These are phyloP conservation scores for Octopus sinensis DNA, from an alignment of 1,140 invertebrate species.

Conservation along the genomic window DNA sequence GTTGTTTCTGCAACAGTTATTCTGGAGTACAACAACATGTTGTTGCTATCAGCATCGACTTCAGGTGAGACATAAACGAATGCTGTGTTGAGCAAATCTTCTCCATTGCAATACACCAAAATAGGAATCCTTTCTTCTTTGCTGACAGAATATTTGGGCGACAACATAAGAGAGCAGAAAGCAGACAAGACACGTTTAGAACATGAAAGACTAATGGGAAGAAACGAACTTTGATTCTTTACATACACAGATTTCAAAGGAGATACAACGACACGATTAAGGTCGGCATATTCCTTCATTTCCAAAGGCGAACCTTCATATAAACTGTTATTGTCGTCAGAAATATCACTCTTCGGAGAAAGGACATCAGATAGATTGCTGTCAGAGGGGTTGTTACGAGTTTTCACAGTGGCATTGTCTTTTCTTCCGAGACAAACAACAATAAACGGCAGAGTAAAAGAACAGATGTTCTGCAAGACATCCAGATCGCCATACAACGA, in stretches of 20 bases:
- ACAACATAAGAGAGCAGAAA: neutral
- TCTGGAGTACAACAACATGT: neutral
- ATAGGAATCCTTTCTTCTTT: neutral
- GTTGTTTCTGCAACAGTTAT: neutral
- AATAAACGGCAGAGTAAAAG: neutral
- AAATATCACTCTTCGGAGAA: neutral
- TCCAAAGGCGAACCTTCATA: slow-evolving; percentile 2
- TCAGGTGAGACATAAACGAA: neutral
- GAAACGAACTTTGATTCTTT: neutral
- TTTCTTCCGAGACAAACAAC: neutral
- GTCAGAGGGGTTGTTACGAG: neutral
- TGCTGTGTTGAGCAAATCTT: neutral
- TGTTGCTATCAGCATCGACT: neutral
- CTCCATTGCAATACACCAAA: neutral
- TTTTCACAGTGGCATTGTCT: neutral
- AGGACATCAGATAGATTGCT: neutral
- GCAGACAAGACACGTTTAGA: neutral
- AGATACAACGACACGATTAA: neutral
- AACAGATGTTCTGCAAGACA: neutral
- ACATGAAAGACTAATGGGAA: neutral
- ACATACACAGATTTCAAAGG: neutral
- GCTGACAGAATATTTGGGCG: neutral
- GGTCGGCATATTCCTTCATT: neutral
- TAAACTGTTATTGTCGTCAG: neutral
- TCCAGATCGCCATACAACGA: neutral